Percentiles rank a stretch among this genome's conserved stretches.
These are phyloP conservation scores for Redunca redunca DNA, from an alignment of 2,113 vertebrate genomes.

Conservation along the genomic window DNA sequence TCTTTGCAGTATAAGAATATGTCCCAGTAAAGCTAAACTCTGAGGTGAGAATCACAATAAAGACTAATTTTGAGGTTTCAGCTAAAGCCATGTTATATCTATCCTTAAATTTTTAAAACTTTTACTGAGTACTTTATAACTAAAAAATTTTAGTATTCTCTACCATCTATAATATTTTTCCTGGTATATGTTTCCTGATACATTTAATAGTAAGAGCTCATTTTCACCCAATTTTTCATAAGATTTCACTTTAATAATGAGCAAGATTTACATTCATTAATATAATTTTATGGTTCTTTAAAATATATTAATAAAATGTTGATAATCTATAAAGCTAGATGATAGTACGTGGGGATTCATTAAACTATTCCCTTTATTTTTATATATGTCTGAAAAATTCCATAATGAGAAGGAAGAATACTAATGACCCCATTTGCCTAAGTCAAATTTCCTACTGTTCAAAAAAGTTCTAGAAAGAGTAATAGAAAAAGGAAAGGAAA, in stretches of 20 bases:
- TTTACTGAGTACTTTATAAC: conserved; percentile 72
- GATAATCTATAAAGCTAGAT: conserved; percentile 11
- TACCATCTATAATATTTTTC: conserved; percentile 72
- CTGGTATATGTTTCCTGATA: conserved; percentile 69
- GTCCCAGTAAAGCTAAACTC: not conserved
- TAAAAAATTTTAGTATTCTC: conserved; percentile 50
- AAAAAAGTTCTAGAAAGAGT: conserved; percentile 27
- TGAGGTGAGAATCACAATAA: not conserved
- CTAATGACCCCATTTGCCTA: conserved; percentile 42
- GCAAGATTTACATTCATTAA: not conserved
- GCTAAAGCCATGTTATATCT: not conserved
- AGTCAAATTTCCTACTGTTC: conserved; percentile 45
- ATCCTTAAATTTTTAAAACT: conserved; percentile 49
- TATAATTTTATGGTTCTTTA: conserved; percentile 37
- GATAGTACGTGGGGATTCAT: conserved; percentile 29
- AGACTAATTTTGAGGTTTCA: conserved; percentile 12
- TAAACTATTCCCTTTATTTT: conserved; percentile 27
- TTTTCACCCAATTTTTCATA: conserved; percentile 49
- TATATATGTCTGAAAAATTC: conserved; percentile 11
- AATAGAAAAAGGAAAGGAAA: conserved; percentile 38
- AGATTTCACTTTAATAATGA: conserved; percentile 53
- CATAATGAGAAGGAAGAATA: conserved; percentile 14
- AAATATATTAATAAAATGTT: conserved; percentile 37
- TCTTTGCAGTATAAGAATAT: not conserved
- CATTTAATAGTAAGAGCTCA: conserved; percentile 70